Evolutionary conservation across 2,888 invertebrate genomes (phyloP).

Genomic region (Mongoloraphidia duomilia): DNA sequence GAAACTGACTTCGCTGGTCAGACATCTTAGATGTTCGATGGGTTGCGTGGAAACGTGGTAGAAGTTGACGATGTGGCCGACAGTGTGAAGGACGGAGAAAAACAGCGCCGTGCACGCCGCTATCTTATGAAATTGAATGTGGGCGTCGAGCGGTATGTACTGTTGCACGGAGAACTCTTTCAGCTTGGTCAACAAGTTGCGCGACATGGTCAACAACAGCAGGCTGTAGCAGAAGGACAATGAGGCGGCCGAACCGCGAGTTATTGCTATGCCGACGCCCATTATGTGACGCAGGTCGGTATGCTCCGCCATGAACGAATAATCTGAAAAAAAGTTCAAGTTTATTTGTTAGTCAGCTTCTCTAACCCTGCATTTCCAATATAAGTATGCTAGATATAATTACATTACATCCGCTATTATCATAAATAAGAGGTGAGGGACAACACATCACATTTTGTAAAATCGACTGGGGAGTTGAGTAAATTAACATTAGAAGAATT

Average conservation of each 20-base stretch:
- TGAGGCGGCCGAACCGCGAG: conserved; percentile 86
- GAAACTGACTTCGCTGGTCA: conserved; percentile 88
- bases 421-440: too few species aligned
- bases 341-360: not conserved
- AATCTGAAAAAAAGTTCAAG: conserved; percentile 41
- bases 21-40: conserved; percentile 76
- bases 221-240: conserved; percentile 89
- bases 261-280: conserved; percentile 94
- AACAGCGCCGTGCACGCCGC: conserved; percentile 89
- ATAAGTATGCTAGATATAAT: not conserved
- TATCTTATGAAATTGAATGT: conserved; percentile 94
- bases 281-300: conserved; percentile 89
- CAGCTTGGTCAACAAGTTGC: conserved; percentile 80
- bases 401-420: too few species aligned
- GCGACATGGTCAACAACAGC: conserved; percentile 80
- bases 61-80: conserved; percentile 93
- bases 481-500: too few species aligned
- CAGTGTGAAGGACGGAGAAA: conserved; percentile 82
- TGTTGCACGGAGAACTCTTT: conserved; percentile 90
- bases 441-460: too few species aligned
- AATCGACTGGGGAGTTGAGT: too few species aligned
- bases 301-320: conserved; percentile 93
- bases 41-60: conserved; percentile 95
- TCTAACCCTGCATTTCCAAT: not conserved
- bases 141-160: conserved; percentile 85